Evolutionary conservation across 2,888 invertebrate species (phyloP).

Genomic region (Ypsolopha sequella): DNA sequence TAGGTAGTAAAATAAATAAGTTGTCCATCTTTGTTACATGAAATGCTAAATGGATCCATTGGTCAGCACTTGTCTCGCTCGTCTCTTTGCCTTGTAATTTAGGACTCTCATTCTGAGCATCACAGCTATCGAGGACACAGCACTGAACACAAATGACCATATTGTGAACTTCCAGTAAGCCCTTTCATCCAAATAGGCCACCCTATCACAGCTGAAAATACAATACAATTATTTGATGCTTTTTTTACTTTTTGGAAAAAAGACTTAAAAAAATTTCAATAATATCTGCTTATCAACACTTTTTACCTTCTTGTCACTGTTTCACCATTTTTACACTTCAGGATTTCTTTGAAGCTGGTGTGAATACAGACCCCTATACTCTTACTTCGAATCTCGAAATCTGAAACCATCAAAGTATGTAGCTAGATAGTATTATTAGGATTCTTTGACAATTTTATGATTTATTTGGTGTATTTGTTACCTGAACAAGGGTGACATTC

Average conservation of each 20-base stretch:
- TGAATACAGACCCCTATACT: constrained; percentile 86
- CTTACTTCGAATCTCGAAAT: constrained; percentile 86
- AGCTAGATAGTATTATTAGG: neutral
- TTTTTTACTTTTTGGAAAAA: too few relatives aligned
- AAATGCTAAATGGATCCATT: constrained; percentile 58
- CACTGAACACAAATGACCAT: constrained; percentile 74
- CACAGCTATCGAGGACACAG: constrained; percentile 75
- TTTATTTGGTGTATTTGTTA: constrained; percentile 28
- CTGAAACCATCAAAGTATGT: constrained; percentile 38
- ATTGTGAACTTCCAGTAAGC: constrained; percentile 88
- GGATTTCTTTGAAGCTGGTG: constrained; percentile 85
- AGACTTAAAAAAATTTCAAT: constrained; percentile 2
- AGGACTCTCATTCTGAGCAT: constrained; percentile 75
- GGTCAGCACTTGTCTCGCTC: constrained; percentile 79
- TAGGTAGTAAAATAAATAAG: constrained; percentile 1
- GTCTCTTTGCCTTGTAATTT: constrained; percentile 74
- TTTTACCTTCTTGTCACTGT: constrained; percentile 80
- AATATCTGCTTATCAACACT: neutral
- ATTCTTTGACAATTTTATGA: too few relatives aligned
- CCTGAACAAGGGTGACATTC: constrained; percentile 90
- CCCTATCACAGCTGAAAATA: constrained; percentile 82
- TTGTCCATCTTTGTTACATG: constrained; percentile 2
- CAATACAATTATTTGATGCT: too few relatives aligned
- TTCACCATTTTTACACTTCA: constrained; percentile 85
- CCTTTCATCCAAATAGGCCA: constrained; percentile 86